Conservation (phyloP, 2,797 vertebrate genomes). For the Pagetopsis macropterus region DNA sequence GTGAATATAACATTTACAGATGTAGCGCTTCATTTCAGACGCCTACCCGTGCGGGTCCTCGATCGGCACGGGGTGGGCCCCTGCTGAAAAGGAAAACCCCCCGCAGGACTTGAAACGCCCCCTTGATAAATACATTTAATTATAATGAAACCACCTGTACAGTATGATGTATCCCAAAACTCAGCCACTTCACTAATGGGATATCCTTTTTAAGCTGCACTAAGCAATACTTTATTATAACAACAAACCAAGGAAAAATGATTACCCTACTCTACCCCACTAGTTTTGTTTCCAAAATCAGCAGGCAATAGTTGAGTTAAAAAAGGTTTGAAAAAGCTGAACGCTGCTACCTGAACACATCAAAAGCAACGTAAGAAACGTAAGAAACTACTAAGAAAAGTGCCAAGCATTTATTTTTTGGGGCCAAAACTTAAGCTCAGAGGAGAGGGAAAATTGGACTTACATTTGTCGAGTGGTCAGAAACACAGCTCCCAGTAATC, state of each 20-base stretch:
- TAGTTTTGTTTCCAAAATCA: background rate
- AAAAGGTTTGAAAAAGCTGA: background rate
- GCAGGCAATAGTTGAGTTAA: background rate
- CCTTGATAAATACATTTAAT: too few relatives aligned
- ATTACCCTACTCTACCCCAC: background rate
- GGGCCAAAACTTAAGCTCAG: background rate
- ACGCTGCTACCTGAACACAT: background rate
- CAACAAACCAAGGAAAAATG: background rate
- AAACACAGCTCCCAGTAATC: background rate
- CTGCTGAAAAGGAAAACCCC: too few relatives aligned
- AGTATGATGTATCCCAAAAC: background rate
- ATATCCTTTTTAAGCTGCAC: background rate
- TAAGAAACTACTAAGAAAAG: too few relatives aligned
- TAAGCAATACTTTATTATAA: slow-evolving; percentile 2
- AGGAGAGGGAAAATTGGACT: background rate
- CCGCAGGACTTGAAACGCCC: too few relatives aligned
- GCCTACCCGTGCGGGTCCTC: too few relatives aligned
- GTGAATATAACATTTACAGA: background rate
- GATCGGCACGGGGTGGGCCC: too few relatives aligned
- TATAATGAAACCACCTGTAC: too few relatives aligned
- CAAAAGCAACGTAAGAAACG: background rate
- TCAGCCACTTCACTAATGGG: background rate
- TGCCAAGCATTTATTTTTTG: background rate
- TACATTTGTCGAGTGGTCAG: background rate
- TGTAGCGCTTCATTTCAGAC: too few relatives aligned